These are phyloP conservation scores for Alligator mississippiensis DNA, from an alignment of 2,113 vertebrate genomes.

Conservation along the genomic window DNA sequence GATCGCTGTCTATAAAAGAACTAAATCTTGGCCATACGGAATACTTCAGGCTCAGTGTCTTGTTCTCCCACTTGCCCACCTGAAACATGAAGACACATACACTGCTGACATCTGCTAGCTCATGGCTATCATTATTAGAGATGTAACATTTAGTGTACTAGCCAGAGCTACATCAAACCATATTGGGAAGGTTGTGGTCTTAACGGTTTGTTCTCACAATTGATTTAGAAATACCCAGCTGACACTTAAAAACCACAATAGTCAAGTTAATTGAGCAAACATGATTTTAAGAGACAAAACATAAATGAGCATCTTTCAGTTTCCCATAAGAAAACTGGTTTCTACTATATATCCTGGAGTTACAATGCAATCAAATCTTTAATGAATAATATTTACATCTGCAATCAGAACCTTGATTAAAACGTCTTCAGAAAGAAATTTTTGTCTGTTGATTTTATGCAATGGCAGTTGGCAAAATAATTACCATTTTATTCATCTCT, in stretches of 20 bases:
- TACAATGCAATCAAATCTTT: not conserved
- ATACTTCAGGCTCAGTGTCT: slow-evolving; percentile 91
- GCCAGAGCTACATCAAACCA: not conserved
- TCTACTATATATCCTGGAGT: not conserved
- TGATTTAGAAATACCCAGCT: not conserved
- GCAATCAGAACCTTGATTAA: not conserved
- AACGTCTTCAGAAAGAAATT: not conserved
- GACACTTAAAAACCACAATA: not conserved
- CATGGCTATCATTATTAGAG: not conserved
- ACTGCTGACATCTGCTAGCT: not conserved
- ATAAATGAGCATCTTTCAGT: not conserved
- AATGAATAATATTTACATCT: not conserved
- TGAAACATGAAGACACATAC: slow-evolving; percentile 65
- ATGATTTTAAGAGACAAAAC: not conserved
- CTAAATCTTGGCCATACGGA: slow-evolving; percentile 97
- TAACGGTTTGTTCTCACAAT: not conserved
- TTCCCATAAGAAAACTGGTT: not conserved
- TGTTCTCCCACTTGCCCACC: slow-evolving; percentile 98
- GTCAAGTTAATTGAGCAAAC: not conserved
- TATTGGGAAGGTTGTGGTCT: not conserved
- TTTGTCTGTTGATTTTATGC: not conserved
- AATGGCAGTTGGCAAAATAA: not conserved
- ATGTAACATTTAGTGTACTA: not conserved
- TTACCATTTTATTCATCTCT: not conserved
- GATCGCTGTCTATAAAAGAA: slow-evolving; percentile 91